Base-by-base conservation (phyloP, 2,888 invertebrate species). In the Cosmorhoe ocellata region DNA sequence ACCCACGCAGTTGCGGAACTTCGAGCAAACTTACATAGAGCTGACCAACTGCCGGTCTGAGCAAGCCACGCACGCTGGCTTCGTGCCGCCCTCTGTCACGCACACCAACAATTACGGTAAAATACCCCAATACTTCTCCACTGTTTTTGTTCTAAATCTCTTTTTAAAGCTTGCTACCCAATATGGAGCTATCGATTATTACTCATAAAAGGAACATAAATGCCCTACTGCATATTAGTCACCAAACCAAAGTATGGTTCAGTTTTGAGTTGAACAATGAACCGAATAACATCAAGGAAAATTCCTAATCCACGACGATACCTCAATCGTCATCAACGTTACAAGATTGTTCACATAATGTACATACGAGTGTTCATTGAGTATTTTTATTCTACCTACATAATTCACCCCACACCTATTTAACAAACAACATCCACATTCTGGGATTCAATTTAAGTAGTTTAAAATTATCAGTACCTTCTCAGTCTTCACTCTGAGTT, bases 11-110 rank as follows among this genome's bases (percentile, higher is more conserved):
- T 91, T 98, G 79, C 94, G 97, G 72, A 95, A 93, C 90, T 96
- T 98, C 85, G 97, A 98, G 90, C 97, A 98, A 83, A 95, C 96
- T 0, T 96, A 97, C 87, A 93, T 96, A 76, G 97, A 97, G 90
- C 91, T 97, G 74, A 95, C 95, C 82, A 95, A 95, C 86, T 93
- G 93, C 75, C 93, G 94, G 64, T 93, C 93, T 91, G 81, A 95
- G 92, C 79, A 92, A 91, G 71, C 95, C 69, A 95, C 94, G 84
- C 97, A 98, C 92, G 98, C 97, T 51, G 97, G 98, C 59, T 98
- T 98, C 83, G 97, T 98, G 59, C 98, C 98, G 52, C 98, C 98
- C 14, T 90, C 92, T 50, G 88, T 91, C 80, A 81, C 85, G 81
- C 84, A 86, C 82, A 78, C 81, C 80, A 88, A 86, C 67, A 84